phyloP scores from a whole-genome alignment of 2,797 vertebrate species.

The Smutsia gigantea region DNA sequence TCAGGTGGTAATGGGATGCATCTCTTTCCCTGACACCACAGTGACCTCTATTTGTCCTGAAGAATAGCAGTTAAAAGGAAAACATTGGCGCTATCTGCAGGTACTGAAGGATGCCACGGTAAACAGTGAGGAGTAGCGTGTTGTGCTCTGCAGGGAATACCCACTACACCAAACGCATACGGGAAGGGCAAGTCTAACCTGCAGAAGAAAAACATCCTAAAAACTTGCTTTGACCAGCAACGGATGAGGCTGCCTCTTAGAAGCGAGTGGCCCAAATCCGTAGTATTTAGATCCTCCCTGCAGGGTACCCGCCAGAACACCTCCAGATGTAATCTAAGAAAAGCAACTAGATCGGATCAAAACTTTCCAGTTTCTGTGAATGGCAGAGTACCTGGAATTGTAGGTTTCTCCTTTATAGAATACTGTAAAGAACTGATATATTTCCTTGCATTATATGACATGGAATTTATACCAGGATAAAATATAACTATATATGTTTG shows the following conservation, averaged over 20 bases:
- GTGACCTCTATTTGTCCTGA: background rate
- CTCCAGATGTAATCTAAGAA: background rate
- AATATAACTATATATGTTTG: background rate
- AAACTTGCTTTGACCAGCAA: background rate
- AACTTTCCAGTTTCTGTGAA: background rate
- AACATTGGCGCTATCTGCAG: background rate
- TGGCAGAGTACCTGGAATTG: background rate
- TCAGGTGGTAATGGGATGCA: background rate
- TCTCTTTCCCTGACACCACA: background rate
- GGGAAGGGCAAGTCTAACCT: background rate
- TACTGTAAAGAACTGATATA: accelerated
- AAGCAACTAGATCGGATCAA: background rate
- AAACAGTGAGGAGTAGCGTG: background rate
- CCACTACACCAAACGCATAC: too few relatives aligned
- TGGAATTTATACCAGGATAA: background rate
- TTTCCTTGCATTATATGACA: background rate
- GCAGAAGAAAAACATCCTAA: background rate
- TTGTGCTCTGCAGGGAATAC: background rate
- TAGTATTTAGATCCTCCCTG: background rate
- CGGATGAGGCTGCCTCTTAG: accelerated
- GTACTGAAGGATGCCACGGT: too few relatives aligned
- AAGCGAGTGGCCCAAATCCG: background rate
- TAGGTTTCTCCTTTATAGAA: background rate
- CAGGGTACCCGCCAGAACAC: background rate
- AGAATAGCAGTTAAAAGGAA: background rate